Evolutionary conservation across 2,113 vertebrate species (phyloP).

Genomic region (Sitta europaea): DNA sequence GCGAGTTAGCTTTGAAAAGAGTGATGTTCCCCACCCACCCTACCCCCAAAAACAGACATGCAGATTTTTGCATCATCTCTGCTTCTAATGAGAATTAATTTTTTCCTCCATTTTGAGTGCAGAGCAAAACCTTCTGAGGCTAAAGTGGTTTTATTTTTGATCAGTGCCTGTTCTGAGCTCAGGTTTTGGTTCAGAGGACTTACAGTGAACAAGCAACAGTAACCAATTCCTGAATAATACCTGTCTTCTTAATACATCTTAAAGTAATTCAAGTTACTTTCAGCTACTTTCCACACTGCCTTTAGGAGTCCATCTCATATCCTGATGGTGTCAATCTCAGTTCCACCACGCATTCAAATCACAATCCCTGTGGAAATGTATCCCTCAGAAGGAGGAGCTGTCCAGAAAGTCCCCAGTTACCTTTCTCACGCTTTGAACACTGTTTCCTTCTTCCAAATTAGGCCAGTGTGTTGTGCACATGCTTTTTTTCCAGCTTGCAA

Average conservation of each 20-base stretch:
- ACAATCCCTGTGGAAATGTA: not conserved
- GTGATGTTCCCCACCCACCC: not conserved
- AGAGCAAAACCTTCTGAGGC: not conserved
- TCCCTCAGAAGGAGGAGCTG: not conserved
- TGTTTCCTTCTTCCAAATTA: not conserved
- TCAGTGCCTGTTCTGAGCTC: not conserved
- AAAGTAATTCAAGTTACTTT: not conserved
- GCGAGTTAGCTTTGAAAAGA: not conserved
- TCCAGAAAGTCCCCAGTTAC: not conserved
- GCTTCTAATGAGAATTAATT: not conserved
- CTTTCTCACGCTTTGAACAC: not conserved
- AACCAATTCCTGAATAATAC: not conserved
- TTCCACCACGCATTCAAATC: not conserved
- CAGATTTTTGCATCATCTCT: not conserved
- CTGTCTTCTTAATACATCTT: not conserved
- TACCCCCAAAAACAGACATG: not conserved
- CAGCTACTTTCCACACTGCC: not conserved
- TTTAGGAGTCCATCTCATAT: not conserved
- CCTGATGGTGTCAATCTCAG: not conserved
- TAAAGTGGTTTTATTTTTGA: not conserved
- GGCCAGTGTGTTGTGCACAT: not conserved
- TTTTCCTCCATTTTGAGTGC: not conserved
- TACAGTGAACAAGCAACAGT: not conserved
- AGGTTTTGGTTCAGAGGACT: not conserved
- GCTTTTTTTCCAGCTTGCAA: not conserved